Percentiles rank a stretch among this genome's conserved stretches.
These are phyloP conservation scores for Tinamus major DNA, from an alignment of 2,797 vertebrate species.

Conservation along the genomic window DNA sequence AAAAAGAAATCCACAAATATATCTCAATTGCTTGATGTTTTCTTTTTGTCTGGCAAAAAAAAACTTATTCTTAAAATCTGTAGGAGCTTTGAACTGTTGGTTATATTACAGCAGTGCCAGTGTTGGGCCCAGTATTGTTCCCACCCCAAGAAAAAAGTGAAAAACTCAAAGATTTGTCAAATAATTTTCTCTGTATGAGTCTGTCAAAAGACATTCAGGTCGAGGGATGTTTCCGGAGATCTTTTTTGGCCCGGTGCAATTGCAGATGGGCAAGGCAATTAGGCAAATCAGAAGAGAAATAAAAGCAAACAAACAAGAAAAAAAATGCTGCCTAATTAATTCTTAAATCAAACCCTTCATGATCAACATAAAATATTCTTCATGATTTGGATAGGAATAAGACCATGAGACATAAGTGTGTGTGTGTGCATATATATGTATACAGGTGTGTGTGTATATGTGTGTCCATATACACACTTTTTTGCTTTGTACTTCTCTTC, in stretches of 20 bases:
- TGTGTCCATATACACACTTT: background rate
- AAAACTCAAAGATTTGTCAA: background rate
- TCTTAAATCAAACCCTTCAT: background rate
- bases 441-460: too few species aligned
- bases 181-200: background rate
- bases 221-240: constrained; percentile 6
- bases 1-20: background rate
- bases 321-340: background rate
- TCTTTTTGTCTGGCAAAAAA: background rate
- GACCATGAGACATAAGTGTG: rapidly evolving
- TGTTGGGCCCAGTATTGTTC: background rate
- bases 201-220: background rate
- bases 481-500: background rate
- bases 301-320: background rate
- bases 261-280: background rate
- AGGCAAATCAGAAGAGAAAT: background rate
- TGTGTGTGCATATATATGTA: background rate
- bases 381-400: background rate
- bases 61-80: background rate
- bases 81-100: background rate
- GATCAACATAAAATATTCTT: background rate
- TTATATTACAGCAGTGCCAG: background rate
- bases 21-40: background rate
- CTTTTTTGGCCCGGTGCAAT: background rate
- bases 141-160: rapidly evolving